Conservation (phyloP, 1,140 invertebrate genomes). For the Zaprionus lachaisei region DNA sequence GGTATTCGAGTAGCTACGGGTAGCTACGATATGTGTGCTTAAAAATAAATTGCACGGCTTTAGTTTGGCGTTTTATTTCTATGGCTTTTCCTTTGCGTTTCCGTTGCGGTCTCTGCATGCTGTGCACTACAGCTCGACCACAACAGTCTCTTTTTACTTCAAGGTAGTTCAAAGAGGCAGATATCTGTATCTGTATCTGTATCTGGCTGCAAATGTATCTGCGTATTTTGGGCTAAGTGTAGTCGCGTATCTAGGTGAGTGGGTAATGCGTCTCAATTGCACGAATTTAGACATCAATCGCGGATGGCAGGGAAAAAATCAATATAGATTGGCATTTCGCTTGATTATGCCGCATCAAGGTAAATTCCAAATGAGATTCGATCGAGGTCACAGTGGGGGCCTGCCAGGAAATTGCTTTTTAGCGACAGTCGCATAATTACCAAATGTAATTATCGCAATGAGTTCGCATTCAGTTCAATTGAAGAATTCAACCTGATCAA, state of each 20-base stretch:
- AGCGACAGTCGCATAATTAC: constrained; percentile 18
- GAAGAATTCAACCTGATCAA: background rate
- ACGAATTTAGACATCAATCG: constrained; percentile 72
- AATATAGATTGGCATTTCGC: constrained; percentile 68
- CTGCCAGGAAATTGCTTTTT: constrained; percentile 31
- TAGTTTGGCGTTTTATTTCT: constrained; percentile 70
- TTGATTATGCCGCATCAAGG: constrained; percentile 54
- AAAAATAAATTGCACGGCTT: constrained; percentile 77
- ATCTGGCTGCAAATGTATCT: constrained; percentile 26
- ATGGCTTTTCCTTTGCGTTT: constrained; percentile 65
- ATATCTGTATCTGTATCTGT: constrained; percentile 28
- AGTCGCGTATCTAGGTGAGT: constrained; percentile 66
- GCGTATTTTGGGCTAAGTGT: constrained; percentile 35
- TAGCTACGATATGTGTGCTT: constrained; percentile 69
- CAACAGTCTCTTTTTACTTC: constrained; percentile 41
- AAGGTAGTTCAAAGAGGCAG: constrained; percentile 40
- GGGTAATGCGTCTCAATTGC: constrained; percentile 76
- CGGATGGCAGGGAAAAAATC: constrained; percentile 46
- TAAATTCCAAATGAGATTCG: constrained; percentile 37
- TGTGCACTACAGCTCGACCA: constrained; percentile 14
- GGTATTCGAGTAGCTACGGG: constrained; percentile 32
- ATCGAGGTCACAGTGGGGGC: constrained; percentile 29
- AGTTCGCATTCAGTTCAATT: background rate
- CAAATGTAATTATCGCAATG: background rate
- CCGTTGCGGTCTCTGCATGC: constrained; percentile 39